These are phyloP conservation scores for Teleopsis dalmanni DNA, from an alignment of 1,140 invertebrate genomes.

Conservation along the genomic window DNA sequence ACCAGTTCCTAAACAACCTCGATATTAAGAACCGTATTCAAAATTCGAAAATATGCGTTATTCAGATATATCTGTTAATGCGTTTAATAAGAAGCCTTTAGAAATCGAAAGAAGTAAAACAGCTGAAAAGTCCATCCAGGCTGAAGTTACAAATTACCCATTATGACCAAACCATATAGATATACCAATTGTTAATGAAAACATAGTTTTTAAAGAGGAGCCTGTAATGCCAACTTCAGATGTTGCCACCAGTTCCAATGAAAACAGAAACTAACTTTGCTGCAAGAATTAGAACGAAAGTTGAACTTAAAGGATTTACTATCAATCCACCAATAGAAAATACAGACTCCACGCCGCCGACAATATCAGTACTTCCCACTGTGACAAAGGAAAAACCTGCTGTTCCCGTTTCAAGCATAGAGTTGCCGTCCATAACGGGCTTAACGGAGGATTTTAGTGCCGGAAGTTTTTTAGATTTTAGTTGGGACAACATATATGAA, in stretches of 20 bases:
- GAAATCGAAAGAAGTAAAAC: slow-evolving; percentile 3
- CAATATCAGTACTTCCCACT: neutral
- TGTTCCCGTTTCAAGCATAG: neutral
- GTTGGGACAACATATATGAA: slow-evolving; percentile 38
- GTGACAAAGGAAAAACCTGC: slow-evolving; percentile 10
- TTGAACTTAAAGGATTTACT: slow-evolving; percentile 64
- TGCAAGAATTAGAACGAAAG: slow-evolving; percentile 72
- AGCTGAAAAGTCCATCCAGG: neutral
- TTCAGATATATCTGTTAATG: slow-evolving; percentile 26
- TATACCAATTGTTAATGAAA: slow-evolving; percentile 5
- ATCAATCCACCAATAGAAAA: slow-evolving; percentile 16
- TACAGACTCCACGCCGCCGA: neutral
- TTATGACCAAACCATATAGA: too few relatives aligned
- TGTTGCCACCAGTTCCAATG: neutral
- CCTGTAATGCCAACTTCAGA: slow-evolving; percentile 9
- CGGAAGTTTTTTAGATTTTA: slow-evolving; percentile 22
- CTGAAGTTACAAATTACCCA: neutral
- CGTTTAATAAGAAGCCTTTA: slow-evolving; percentile 25
- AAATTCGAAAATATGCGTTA: slow-evolving; percentile 1
- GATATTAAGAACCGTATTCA: slow-evolving; percentile 10
- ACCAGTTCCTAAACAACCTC: slow-evolving; percentile 18
- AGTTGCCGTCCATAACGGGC: slow-evolving; percentile 6
- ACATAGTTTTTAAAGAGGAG: slow-evolving; percentile 13
- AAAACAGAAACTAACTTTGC: slow-evolving; percentile 41
- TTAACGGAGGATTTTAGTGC: slow-evolving; percentile 14